A percentile compares a stretch with the other conserved stretches of the same genome.
Conservation (phyloP, 2,113 vertebrate genomes). For the Pedetes capensis region DNA sequence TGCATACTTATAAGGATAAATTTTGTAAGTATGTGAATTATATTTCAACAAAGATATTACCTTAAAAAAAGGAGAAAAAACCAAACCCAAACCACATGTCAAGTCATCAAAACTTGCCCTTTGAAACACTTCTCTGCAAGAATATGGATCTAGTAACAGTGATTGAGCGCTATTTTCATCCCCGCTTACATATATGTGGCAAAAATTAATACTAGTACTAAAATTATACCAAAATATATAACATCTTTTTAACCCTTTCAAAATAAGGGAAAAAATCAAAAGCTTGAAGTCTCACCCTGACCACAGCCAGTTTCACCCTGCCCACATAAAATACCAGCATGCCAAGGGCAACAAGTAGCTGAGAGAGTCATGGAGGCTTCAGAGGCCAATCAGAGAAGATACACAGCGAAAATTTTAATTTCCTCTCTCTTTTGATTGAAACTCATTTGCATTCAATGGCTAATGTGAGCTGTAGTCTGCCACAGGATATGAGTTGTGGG, state of each 20-base stretch:
- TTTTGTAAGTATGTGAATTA: too few relatives aligned
- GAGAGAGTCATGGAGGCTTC: conserved; percentile 56
- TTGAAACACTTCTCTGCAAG: neutral
- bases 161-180: conserved; percentile 43
- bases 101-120: neutral
- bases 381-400: neutral
- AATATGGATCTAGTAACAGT: neutral
- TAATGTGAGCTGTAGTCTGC: conserved; percentile 57
- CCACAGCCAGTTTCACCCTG: conserved; percentile 77
- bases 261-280: conserved; percentile 76
- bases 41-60: neutral
- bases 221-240: conserved; percentile 67
- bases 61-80: neutral
- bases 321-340: conserved; percentile 77
- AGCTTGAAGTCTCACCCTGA: conserved; percentile 74
- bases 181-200: neutral
- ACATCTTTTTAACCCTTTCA: conserved; percentile 73
- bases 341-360: conserved; percentile 59
- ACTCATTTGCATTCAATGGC: conserved; percentile 69
- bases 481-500: conserved; percentile 65
- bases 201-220: conserved; percentile 67
- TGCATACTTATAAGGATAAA: neutral
- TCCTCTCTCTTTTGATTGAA: conserved; percentile 65
- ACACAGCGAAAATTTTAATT: neutral
- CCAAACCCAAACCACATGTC: neutral